phyloP scores from a whole-genome alignment of 2,797 vertebrate species.

The Myotis planiceps region DNA sequence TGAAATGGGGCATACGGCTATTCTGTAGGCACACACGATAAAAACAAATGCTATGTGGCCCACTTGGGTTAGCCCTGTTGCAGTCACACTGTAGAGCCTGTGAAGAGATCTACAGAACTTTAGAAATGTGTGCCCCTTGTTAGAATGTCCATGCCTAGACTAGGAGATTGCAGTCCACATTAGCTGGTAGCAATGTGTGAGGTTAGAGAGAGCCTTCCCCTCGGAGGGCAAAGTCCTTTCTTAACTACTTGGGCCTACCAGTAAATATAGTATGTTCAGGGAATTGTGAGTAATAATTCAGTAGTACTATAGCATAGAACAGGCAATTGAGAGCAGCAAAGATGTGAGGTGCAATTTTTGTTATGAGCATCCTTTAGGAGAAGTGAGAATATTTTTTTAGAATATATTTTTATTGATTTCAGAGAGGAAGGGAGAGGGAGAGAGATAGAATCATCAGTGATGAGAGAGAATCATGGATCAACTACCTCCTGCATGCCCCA shows the following conservation, averaged over 20 bases:
- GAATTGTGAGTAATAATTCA: not conserved
- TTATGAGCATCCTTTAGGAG: not conserved
- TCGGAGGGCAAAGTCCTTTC: not conserved
- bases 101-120: not conserved
- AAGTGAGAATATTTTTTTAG: not conserved
- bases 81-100: not conserved
- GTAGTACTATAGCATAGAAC: not conserved
- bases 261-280: not conserved
- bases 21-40: not conserved
- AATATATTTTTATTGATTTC: too few species aligned
- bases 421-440: too few species aligned
- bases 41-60: not conserved
- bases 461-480: too few species aligned
- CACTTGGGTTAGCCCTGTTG: not conserved
- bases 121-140: not conserved
- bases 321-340: not conserved
- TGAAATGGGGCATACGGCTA: not conserved
- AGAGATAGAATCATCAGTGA: too few species aligned
- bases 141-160: not conserved
- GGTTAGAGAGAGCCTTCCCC: not conserved
- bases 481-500: too few species aligned
- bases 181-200: not conserved
- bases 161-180: not conserved
- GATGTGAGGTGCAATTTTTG: not conserved
- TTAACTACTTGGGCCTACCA: not conserved